phyloP scores from a whole-genome alignment of 2,888 invertebrate species.

The Metacarcinus magister region DNA sequence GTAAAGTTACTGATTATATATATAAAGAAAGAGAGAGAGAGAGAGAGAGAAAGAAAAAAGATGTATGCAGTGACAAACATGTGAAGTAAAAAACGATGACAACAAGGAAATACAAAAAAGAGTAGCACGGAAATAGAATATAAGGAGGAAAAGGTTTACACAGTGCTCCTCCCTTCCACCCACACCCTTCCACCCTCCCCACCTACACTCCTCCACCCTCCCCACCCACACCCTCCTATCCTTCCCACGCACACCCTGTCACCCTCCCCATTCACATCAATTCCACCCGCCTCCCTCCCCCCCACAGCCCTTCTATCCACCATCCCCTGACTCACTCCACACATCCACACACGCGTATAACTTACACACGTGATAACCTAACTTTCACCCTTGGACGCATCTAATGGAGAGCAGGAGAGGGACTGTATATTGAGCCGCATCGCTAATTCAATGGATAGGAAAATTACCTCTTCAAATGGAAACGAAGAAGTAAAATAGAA shows the following conservation, averaged over 20 bases:
- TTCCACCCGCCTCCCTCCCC: background rate
- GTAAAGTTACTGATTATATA: background rate
- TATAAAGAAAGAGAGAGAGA: conserved; percentile 22
- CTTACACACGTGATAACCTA: background rate
- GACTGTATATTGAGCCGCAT: background rate
- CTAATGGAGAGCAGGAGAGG: background rate
- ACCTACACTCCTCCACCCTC: background rate
- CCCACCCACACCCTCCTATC: background rate
- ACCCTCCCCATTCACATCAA: background rate
- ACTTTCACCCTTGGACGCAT: background rate
- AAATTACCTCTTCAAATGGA: background rate
- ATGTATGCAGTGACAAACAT: background rate
- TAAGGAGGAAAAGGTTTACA: background rate
- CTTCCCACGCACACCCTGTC: background rate
- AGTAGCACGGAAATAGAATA: background rate
- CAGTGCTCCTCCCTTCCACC: background rate
- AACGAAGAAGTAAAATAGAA: background rate
- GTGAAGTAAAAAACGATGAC: background rate
- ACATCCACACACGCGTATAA: background rate
- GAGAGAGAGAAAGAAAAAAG: conserved; percentile 18
- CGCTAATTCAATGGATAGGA: background rate
- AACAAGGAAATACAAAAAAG: background rate
- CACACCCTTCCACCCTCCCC: background rate
- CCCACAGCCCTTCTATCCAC: background rate
- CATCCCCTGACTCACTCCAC: background rate